phyloP scores from a whole-genome alignment of 2,113 vertebrate species.

The Elaphurus davidianus region DNA sequence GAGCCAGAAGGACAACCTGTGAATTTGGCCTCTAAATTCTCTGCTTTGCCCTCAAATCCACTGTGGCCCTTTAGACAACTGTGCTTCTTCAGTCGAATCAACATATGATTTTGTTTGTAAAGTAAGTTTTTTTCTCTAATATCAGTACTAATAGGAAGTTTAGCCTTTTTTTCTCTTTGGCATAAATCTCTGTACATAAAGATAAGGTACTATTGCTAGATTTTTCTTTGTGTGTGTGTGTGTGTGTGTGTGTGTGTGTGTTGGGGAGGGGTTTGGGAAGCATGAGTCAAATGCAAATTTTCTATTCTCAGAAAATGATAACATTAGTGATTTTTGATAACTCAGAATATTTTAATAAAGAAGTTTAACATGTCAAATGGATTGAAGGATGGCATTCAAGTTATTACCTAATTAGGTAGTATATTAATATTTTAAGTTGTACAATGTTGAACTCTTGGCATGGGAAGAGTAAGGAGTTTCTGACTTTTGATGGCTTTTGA shows the following conservation, averaged over 20 bases:
- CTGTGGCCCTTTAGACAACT: neutral
- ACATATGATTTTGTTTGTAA: neutral
- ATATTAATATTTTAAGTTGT: neutral
- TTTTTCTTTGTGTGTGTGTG: neutral
- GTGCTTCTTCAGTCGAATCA: neutral
- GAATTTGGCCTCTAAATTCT: neutral
- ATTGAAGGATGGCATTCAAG: neutral
- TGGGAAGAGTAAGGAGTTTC: neutral
- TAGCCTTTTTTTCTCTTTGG: neutral
- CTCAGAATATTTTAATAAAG: conserved; percentile 19
- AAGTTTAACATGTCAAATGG: conserved; percentile 3
- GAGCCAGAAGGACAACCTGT: neutral
- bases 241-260: neutral
- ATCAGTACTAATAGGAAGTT: neutral
- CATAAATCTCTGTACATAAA: neutral
- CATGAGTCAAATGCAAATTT: neutral
- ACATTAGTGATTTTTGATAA: conserved; percentile 28
- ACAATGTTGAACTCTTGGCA: neutral
- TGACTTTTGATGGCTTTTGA: neutral
- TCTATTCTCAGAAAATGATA: conserved; percentile 40
- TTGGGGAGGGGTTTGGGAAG: neutral
- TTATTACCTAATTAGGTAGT: neutral
- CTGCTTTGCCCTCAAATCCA: neutral
- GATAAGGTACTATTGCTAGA: neutral
- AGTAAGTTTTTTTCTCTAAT: conserved; percentile 1